Evolutionary conservation across 2,888 invertebrate genomes (phyloP), one percentile per base, ranked within the genome.

Genomic region (Stenotaenia linearis): DNA sequence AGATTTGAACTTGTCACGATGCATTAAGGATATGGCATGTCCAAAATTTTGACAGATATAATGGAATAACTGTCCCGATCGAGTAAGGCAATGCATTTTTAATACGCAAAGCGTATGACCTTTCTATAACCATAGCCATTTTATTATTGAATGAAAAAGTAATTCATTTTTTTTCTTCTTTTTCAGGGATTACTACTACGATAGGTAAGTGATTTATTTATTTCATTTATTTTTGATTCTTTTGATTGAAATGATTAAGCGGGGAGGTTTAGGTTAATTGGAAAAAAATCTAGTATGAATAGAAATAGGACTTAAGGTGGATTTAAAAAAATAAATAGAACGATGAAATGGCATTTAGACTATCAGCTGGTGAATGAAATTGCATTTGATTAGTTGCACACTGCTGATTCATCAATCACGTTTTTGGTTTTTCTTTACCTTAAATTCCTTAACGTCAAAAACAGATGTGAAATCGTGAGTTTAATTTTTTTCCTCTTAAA

Each of bases 101-200:
- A 45, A 45, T 45, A 45, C 10, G 12, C 15, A 5, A 5, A 6
- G 45, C 45, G n/a, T 45, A n/a, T 45, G 45, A 45, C 45, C 45
- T 45, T 45, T 45, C 15, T 18, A n/a, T 15, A 1, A 12, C 12
- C n/a, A 9, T 15, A 74, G 74, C 7, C 25, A 15, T 32, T 30
- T 74, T 12, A 23, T 30, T 74, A 74, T 74, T 74, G 25, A 74
- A 74, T 30, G 6, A 15, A 74, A 32, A 30, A 69, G n/a, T 10
- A 10, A 76, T 9, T 76, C 9, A 5, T 76, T 81, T 81, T 85
- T 85, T 37, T 80, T 80, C 45, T 85, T 87, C 85, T 89, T 88
- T 90, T 90, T 82, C 90, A 90, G 90, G 90, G 90, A 90, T 86
- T 90, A 90, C 87, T 90, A 90, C 86, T 90, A 90, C 84, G 90